A percentile compares a stretch with the other conserved stretches of the same genome.
Evolutionary conservation across 1,140 invertebrate species (phyloP).

Genomic region (Phortica variegata): DNA sequence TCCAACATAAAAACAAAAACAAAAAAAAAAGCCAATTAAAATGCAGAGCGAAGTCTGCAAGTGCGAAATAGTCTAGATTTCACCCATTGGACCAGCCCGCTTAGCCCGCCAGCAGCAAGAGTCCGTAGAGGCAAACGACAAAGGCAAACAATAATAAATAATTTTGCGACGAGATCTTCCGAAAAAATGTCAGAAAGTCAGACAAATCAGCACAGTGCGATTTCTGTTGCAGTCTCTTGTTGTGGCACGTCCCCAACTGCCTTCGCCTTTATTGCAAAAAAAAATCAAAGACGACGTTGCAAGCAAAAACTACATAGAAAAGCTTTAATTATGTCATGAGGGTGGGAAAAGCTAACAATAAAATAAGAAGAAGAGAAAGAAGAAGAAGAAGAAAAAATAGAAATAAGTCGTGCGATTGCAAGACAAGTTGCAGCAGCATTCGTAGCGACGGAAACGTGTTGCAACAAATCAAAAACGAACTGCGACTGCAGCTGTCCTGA

Average conservation of each 20-base stretch:
- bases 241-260: constrained; percentile 10
- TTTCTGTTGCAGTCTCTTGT: constrained; percentile 15
- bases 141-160: constrained; percentile 29
- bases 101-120: constrained; percentile 14
- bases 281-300: constrained; percentile 2
- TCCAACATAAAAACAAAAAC: constrained; percentile 15
- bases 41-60: too few relatives aligned
- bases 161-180: constrained; percentile 45
- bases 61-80: too few relatives aligned
- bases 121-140: neutral
- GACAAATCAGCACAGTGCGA: constrained; percentile 24
- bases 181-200: constrained; percentile 36
- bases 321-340: constrained; percentile 56
- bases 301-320: constrained; percentile 17
- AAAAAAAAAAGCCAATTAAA: constrained; percentile 12
- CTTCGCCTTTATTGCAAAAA: constrained; percentile 1
- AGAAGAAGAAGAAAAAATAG: constrained; percentile 16
- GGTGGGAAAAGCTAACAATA: constrained; percentile 40
- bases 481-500: neutral
- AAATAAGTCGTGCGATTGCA: constrained; percentile 30
- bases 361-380: constrained; percentile 16
- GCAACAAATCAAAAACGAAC: constrained; percentile 37
- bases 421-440: constrained; percentile 3
- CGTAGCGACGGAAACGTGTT: constrained; percentile 41
- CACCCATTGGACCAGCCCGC: too few relatives aligned